phyloP scores from a whole-genome alignment of 2,113 vertebrate species.

The Otis tarda region DNA sequence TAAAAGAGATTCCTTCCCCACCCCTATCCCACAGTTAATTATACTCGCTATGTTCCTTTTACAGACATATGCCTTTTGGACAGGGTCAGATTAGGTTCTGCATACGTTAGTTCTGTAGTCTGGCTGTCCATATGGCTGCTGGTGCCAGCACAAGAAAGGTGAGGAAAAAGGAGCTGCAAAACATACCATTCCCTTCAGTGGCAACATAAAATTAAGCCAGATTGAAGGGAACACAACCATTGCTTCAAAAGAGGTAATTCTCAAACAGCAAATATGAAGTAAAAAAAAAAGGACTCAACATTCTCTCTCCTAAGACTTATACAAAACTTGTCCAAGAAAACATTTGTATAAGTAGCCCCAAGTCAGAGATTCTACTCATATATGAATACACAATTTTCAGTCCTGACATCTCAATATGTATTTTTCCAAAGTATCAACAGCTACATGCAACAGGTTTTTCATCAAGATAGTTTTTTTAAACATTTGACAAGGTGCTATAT shows the following conservation, averaged over 20 bases:
- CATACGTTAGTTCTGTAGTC: not conserved
- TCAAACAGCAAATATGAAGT: not conserved
- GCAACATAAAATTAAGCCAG: not conserved
- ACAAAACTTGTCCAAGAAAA: not conserved
- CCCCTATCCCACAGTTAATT: not conserved
- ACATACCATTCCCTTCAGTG: not conserved
- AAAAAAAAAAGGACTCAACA: not conserved
- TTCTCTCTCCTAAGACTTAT: not conserved
- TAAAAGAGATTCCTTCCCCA: not conserved
- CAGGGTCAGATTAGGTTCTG: not conserved
- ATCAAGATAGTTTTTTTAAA: not conserved
- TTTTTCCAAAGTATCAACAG: not conserved
- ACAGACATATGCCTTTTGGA: not conserved
- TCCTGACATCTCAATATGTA: not conserved
- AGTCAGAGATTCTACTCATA: not conserved
- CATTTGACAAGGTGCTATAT: not conserved
- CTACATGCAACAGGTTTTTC: not conserved
- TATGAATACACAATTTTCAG: not conserved
- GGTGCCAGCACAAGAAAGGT: not conserved
- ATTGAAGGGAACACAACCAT: not conserved
- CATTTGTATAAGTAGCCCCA: not conserved
- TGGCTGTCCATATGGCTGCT: not conserved
- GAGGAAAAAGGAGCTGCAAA: not conserved
- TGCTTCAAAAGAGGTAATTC: not conserved
- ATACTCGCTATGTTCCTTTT: not conserved